Percentiles rank a stretch among this genome's conserved stretches.
phyloP scores from a whole-genome alignment of 2,888 invertebrate species.

The Isotomurus palustris region DNA sequence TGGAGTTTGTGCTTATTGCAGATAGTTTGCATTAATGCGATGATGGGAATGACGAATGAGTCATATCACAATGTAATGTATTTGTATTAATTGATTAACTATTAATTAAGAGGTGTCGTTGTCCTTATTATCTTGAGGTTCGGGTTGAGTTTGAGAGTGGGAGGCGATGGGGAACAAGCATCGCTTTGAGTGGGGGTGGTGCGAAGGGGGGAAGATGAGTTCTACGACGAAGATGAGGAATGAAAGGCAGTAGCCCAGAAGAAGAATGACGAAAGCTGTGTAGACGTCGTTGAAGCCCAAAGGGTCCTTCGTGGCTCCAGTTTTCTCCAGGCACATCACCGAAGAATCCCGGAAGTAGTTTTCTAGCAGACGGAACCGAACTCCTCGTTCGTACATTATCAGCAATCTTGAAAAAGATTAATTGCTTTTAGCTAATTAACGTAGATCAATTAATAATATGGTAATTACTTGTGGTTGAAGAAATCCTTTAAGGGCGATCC shows the following conservation, averaged over 20 bases:
- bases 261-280: conserved; percentile 26
- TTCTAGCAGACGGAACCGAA: conserved; percentile 26
- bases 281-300: conserved; percentile 30
- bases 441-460: not conserved
- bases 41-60: too few relatives aligned
- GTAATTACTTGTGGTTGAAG: conserved; percentile 30
- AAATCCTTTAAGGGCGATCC: conserved; percentile 29
- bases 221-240: conserved; percentile 18
- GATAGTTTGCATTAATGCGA: too few relatives aligned
- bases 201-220: conserved; percentile 10
- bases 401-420: too few relatives aligned
- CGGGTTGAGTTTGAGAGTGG: not conserved
- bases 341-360: conserved; percentile 23
- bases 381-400: conserved; percentile 27
- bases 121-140: not conserved
- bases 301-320: conserved; percentile 29
- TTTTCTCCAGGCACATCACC: conserved; percentile 24
- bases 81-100: too few relatives aligned
- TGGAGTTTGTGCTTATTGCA: too few relatives aligned
- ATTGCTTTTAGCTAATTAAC: too few relatives aligned
- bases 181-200: not conserved
- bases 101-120: too few relatives aligned
- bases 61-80: too few relatives aligned
- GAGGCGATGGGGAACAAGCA: not conserved
- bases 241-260: conserved; percentile 24